A percentile compares a stretch with the other conserved stretches of the same genome.
Evolutionary conservation across 2,888 invertebrate species (phyloP).

Genomic region (Phalangium opilio): DNA sequence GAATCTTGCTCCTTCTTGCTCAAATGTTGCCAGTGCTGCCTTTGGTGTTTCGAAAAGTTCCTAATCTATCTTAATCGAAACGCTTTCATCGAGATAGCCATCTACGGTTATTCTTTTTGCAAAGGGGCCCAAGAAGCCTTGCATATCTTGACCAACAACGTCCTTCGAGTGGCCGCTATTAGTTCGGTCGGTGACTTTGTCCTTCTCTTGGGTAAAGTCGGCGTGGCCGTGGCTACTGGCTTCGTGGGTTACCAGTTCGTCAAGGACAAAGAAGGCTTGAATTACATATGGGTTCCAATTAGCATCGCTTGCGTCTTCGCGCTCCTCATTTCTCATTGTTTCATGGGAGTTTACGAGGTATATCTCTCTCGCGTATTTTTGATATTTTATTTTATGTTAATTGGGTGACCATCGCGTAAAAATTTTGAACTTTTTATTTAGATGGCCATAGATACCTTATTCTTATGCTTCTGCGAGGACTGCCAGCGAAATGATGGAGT

Average conservation of each 20-base stretch:
- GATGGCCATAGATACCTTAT: constrained; percentile 88
- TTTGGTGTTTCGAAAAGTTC: constrained; percentile 78
- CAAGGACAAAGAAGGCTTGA: constrained; percentile 50
- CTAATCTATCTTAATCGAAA: constrained; percentile 84
- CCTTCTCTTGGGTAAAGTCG: constrained; percentile 63
- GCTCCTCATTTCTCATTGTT: constrained; percentile 83
- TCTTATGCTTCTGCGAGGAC: constrained; percentile 86
- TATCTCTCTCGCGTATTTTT: too few species aligned
- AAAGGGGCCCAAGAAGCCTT: constrained; percentile 17
- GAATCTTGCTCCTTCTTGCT: background rate
- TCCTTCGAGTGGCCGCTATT: constrained; percentile 72
- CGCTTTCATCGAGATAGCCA: constrained; percentile 69
- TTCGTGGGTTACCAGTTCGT: constrained; percentile 59
- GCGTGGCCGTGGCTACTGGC: constrained; percentile 68
- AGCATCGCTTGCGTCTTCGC: constrained; percentile 60
- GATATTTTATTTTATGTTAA: too few species aligned
- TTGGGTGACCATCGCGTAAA: too few species aligned
- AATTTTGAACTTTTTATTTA: constrained; percentile 33
- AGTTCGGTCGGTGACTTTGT: constrained; percentile 87
- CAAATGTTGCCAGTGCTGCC: constrained; percentile 73
- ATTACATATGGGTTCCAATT: constrained; percentile 73
- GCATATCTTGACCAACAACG: constrained; percentile 53
- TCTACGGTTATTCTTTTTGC: constrained; percentile 19
- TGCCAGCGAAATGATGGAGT: constrained; percentile 56
- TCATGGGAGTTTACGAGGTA: constrained; percentile 85